Evolutionary conservation across 2,797 vertebrate genomes (phyloP), one percentile per base, ranked within the genome.

Genomic region (Tarsius wallacei): DNA sequence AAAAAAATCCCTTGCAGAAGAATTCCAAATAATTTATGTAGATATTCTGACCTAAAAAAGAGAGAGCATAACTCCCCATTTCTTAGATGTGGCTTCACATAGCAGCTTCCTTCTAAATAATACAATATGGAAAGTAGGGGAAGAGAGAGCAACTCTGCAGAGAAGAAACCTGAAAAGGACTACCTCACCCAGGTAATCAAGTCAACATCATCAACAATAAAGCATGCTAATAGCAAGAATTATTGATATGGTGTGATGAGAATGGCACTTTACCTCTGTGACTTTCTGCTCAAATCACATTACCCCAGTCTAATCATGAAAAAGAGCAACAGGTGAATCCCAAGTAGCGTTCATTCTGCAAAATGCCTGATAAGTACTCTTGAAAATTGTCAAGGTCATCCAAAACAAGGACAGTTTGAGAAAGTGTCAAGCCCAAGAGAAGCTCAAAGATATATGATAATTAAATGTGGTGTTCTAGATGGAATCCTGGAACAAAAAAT

Each of bases 1-100:
- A 5, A 84, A 5, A 86, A 77, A 73, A 12, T 76, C 4, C 5
- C 59, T 74, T 71, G 14, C 7, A 80, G 28, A 91, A 82, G 12
- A 74, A 70, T 63, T 96, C n/a, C 59, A 90, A 80, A 77, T 89
- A 83, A 82, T 63, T 77, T 28, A 22, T 24, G 17, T 61, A 85
- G 22, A 73, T 78, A 59, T 12, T 68, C 57, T 51, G 33, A n/a
- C 28, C 5, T 74, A 53, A 78, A 92, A 9, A 31, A 82, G 21
- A 90, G 59, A 22, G 22, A 85, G 10, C 13, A n/a, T 57, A 95
- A 80, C 1, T 59, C 28, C 21, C 55, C 15, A 57, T n/a, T 82
- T 8, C 14, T 91, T 80, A n/a, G n/a, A 15, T 73, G n/a, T 86
- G 16, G 15, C 26, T 13, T 78, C 11, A 14, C 16, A 70, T 7